Evolutionary conservation across 2,113 vertebrate species (phyloP).

Genomic region (Anthoscopus minutus): DNA sequence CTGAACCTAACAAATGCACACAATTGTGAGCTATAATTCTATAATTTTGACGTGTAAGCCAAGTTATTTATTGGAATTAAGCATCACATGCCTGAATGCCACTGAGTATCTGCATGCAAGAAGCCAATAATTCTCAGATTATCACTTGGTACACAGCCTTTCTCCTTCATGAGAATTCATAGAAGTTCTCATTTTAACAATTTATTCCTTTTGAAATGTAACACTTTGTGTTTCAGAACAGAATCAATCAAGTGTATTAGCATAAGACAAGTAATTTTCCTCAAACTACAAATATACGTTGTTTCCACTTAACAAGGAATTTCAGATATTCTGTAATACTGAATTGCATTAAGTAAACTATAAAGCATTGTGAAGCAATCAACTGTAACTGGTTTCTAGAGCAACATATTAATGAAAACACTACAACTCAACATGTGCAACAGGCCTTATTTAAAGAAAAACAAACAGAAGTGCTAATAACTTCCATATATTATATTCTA

Average conservation of each 20-base stretch:
- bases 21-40: background rate
- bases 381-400: background rate
- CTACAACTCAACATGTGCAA: background rate
- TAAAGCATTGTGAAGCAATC: background rate
- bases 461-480: background rate
- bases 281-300: background rate
- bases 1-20: background rate
- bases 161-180: background rate
- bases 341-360: background rate
- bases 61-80: background rate
- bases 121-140: background rate
- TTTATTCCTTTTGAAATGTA: background rate
- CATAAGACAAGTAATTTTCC: background rate
- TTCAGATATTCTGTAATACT: background rate
- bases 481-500: background rate
- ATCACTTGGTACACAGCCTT: background rate
- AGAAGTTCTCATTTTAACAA: background rate
- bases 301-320: background rate
- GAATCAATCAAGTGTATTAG: background rate
- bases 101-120: background rate
- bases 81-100: background rate
- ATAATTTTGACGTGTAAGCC: background rate
- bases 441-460: background rate
- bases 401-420: background rate
- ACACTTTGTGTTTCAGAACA: background rate